phyloP scores from a whole-genome alignment of 2,113 vertebrate species.

The Callospermophilus lateralis region DNA sequence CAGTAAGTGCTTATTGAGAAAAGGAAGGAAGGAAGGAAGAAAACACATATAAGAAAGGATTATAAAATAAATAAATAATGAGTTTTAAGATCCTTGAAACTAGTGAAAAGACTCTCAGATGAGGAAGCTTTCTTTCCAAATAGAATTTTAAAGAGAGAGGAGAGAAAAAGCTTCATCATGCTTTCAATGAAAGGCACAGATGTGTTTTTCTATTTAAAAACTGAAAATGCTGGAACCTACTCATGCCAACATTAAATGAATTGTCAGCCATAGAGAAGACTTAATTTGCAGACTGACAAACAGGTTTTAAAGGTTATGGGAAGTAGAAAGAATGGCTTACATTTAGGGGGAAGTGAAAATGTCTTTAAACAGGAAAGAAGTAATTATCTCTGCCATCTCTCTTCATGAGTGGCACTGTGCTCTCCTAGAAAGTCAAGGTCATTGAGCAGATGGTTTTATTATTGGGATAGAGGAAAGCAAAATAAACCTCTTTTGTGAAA shows the following conservation, averaged over 20 bases:
- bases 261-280: neutral
- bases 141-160: neutral
- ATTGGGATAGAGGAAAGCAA: conserved; percentile 42
- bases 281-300: neutral
- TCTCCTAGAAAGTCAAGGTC: conserved; percentile 45
- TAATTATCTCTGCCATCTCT: neutral
- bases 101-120: neutral
- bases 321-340: neutral
- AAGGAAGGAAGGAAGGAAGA: no score
- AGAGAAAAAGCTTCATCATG: neutral
- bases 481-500: conserved; percentile 66
- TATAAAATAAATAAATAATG: neutral
- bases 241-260: neutral
- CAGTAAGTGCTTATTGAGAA: neutral
- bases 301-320: neutral
- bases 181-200: neutral
- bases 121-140: conserved; percentile 2
- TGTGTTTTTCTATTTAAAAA: conserved; percentile 25
- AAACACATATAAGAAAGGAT: neutral
- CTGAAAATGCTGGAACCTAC: neutral
- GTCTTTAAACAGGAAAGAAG: conserved; percentile 12
- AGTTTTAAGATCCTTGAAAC: conserved; percentile 24
- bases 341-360: neutral
- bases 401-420: neutral
- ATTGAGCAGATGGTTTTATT: conserved; percentile 60